These are phyloP conservation scores for Drosophila pegasa DNA, from an alignment of 2,888 invertebrate genomes.

Conservation along the genomic window DNA sequence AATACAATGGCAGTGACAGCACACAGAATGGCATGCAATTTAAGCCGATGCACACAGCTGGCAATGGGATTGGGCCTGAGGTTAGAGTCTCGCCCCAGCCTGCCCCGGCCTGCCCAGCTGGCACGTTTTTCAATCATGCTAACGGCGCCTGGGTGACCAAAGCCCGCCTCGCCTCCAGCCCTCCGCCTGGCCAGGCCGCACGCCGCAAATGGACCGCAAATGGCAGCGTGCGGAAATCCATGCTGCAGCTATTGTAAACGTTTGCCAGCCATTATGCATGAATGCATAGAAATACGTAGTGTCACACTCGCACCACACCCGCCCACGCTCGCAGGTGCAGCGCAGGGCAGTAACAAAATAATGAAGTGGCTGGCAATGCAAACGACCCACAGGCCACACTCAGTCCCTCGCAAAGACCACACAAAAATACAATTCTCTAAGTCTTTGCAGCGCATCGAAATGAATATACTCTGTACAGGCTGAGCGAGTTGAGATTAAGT, in stretches of 20 bases:
- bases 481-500: neutral
- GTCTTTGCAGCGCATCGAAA: slow-evolving; percentile 22
- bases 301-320: slow-evolving; percentile 19
- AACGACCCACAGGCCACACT: slow-evolving; percentile 45
- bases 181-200: slow-evolving; percentile 13
- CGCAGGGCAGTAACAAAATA: slow-evolving; percentile 58
- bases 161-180: neutral
- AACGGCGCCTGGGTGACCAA: slow-evolving; percentile 67
- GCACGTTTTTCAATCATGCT: slow-evolving; percentile 79
- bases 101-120: slow-evolving; percentile 16
- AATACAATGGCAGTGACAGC: slow-evolving; percentile 67
- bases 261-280: slow-evolving; percentile 78
- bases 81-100: slow-evolving; percentile 28
- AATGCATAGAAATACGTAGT: slow-evolving; percentile 74
- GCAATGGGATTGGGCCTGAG: slow-evolving; percentile 41
- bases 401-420: slow-evolving; percentile 33
- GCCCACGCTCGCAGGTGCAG: slow-evolving; percentile 48
- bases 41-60: slow-evolving; percentile 52
- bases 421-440: slow-evolving; percentile 35
- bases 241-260: slow-evolving; percentile 77
- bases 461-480: slow-evolving; percentile 19
- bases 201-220: slow-evolving; percentile 76
- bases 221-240: slow-evolving; percentile 78
- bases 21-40: slow-evolving; percentile 69
- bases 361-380: slow-evolving; percentile 65